A percentile compares a stretch with the other conserved stretches of the same genome.
Evolutionary conservation across 2,888 invertebrate genomes (phyloP).

Genomic region (Aspidapion aeneum): DNA sequence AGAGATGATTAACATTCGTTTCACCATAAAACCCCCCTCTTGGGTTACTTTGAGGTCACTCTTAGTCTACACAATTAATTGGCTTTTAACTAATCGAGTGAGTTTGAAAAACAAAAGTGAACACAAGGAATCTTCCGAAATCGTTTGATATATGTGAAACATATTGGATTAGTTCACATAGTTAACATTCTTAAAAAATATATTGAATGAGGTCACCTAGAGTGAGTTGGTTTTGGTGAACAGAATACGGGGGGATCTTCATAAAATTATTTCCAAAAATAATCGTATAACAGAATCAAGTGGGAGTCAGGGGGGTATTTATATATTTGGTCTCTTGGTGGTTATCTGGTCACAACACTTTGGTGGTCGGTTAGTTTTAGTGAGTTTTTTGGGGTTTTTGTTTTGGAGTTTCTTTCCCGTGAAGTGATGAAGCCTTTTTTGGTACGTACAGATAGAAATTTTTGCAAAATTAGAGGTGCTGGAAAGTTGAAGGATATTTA

Average conservation of each 20-base stretch:
- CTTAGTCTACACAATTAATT: too few species aligned
- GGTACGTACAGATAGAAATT: slow-evolving; percentile 37
- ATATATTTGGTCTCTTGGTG: neutral
- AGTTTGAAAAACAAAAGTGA: too few species aligned
- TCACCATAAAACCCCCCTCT: neutral
- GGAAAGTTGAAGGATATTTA: too few species aligned
- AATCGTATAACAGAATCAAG: neutral
- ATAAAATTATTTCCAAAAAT: neutral
- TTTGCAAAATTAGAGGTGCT: neutral
- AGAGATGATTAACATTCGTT: neutral
- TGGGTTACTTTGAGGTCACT: too few species aligned
- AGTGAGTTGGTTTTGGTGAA: neutral
- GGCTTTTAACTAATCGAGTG: too few species aligned
- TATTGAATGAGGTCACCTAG: too few species aligned
- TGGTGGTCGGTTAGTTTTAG: neutral
- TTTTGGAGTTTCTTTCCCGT: too few species aligned
- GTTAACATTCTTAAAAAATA: neutral
- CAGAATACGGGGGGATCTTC: neutral
- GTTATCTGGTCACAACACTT: neutral
- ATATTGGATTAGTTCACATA: neutral
- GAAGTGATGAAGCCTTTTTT: slow-evolving; percentile 41
- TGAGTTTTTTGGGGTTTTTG: neutral
- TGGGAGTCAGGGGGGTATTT: neutral
- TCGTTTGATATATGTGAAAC: too few species aligned
- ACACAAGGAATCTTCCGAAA: too few species aligned